Base-by-base conservation (phyloP, 2,888 invertebrate genomes). In the Limnephilus rhombicus region DNA sequence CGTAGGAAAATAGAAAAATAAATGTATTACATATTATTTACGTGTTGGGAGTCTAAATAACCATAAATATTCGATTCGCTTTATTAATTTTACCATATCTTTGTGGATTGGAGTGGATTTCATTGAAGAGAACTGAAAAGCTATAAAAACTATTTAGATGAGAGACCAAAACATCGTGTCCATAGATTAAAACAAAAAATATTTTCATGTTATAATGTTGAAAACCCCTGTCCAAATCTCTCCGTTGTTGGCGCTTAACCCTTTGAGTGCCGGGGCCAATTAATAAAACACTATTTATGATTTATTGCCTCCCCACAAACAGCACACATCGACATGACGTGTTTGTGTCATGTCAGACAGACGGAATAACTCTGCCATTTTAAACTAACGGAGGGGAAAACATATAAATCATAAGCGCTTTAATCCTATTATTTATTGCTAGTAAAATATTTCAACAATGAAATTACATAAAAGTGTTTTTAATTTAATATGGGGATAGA, bases 211-310 rank as follows among this genome's bases (percentile, higher is more conserved):
- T 34, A 3, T 15, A 3, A 5, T 68, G 83, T 83, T 83, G 13
- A 12, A 34, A 15, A 83, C 34, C 31, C 24, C 83, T 83, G 83
- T 3, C 24, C 4, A 12, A 83, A 34, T 24, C 24, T 7, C 83
- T 24, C 37, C 41, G 83, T 83, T 83, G 34, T 83, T 83, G 37
- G 83, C 34, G 83, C 83, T 83, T 81, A 93, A 93, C 92, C 93
- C 92, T 92, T 93, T 93, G 85, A 86, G 85, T 89, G 91, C 86
- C 49, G 93, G 82, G 45, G 92, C 91, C 93, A 93, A 93, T 93
- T 93, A 93, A 93, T 93, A 93, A 93, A 93, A 89, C 91, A 85
- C 90, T 91, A 91, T 92, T 93, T 92, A 92, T 93, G 93, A 92
- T 90, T 91, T 92, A 92, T 45, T 82, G 87, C 91, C 86, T 29